Evolutionary conservation across 2,888 invertebrate species (phyloP).

Genomic region (Epinotia ramella): DNA sequence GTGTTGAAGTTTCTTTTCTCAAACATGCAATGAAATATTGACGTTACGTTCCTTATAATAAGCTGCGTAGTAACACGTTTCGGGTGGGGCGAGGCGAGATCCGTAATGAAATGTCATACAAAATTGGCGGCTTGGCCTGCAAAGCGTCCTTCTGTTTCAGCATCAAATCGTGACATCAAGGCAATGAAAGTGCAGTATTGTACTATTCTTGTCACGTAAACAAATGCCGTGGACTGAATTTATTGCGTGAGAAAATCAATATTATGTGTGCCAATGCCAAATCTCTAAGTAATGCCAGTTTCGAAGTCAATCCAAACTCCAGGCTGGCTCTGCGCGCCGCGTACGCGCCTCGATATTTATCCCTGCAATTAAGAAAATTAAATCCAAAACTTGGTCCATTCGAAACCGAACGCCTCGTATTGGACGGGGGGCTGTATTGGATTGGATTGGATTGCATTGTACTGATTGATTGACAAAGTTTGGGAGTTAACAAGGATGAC

Average conservation of each 20-base stretch:
- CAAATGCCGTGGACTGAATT: neutral
- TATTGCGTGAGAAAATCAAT: neutral
- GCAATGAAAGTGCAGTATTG: too few relatives aligned
- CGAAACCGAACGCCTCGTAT: conserved; percentile 26
- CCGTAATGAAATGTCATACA: too few relatives aligned
- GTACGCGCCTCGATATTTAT: conserved; percentile 28
- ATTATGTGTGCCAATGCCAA: conserved; percentile 1
- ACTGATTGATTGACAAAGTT: conserved; percentile 6
- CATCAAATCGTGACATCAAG: too few relatives aligned
- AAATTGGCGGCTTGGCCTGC: too few relatives aligned
- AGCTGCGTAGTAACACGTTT: too few relatives aligned
- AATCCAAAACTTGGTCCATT: conserved; percentile 41
- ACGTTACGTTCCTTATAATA: too few relatives aligned
- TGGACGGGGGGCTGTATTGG: conserved; percentile 12
- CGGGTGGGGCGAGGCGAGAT: too few relatives aligned
- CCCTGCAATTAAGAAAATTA: conserved; percentile 41
- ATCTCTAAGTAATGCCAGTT: conserved; percentile 15
- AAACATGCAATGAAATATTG: too few relatives aligned
- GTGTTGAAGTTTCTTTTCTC: neutral
- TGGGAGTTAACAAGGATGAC: neutral
- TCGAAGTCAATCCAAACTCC: conserved; percentile 32
- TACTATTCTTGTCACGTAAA: neutral
- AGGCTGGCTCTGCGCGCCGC: conserved; percentile 8
- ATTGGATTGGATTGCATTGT: conserved; percentile 3
- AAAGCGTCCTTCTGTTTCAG: too few relatives aligned